Evolutionary conservation across 1,140 invertebrate species (phyloP).

Genomic region (Chironomus tepperi): DNA sequence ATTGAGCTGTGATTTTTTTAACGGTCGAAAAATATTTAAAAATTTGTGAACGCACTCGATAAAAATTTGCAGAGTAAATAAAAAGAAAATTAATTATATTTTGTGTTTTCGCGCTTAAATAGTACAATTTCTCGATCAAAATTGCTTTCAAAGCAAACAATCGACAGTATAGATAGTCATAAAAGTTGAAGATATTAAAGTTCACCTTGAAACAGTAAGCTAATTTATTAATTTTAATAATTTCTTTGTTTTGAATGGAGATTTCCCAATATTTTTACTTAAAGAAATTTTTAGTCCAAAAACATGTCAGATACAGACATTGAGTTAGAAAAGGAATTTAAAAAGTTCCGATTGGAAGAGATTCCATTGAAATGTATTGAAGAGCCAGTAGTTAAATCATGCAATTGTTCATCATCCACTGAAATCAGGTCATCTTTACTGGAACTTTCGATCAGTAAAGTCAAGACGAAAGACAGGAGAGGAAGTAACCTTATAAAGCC

Average conservation of each 20-base stretch:
- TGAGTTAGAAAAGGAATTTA: slow-evolving; percentile 10
- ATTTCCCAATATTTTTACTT: background rate
- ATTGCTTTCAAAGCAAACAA: background rate
- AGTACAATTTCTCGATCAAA: background rate
- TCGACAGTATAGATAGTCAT: background rate
- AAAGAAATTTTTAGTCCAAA: background rate
- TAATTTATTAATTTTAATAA: background rate
- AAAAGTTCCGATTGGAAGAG: background rate
- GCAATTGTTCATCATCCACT: slow-evolving; percentile 4
- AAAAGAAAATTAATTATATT: background rate
- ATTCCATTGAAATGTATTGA: background rate
- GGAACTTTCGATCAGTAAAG: background rate
- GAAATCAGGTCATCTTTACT: background rate
- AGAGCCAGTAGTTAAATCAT: background rate
- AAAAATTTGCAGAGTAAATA: background rate
- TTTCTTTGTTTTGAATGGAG: background rate
- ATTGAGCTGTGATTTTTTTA: slow-evolving; percentile 41
- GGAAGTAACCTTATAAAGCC: background rate
- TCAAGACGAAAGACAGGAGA: background rate
- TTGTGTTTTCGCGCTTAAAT: background rate
- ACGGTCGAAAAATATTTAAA: background rate
- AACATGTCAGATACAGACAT: background rate
- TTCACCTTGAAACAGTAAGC: background rate
- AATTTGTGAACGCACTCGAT: background rate
- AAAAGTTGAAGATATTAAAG: background rate